Percentiles rank a stretch among this genome's conserved stretches.
These are phyloP conservation scores for Aurelia sp. DNA, from an alignment of 30 jellyfish, hydroid and myxozoan species.

Conservation along the genomic window DNA sequence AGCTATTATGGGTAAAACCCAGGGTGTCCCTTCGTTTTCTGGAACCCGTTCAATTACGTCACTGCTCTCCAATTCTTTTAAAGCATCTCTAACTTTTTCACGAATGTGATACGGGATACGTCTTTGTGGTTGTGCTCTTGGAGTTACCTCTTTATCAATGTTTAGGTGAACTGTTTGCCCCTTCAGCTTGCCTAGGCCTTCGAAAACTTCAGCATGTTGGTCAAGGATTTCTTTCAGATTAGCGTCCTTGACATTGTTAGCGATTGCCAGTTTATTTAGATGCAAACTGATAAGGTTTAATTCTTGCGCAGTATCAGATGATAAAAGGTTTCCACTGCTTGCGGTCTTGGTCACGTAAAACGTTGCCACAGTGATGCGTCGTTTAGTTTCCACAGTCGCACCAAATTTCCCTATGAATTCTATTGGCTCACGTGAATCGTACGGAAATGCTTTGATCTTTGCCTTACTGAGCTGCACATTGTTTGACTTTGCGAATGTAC, in stretches of 20 bases:
- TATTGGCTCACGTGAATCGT: too few species aligned
- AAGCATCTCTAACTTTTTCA: slow-evolving; percentile 16
- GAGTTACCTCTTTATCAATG: not conserved
- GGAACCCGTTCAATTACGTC: slow-evolving; percentile 29
- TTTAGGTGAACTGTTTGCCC: not conserved
- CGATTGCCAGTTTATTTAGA: too few species aligned
- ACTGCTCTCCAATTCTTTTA: slow-evolving; percentile 9
- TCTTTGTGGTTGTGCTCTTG: slow-evolving; percentile 23
- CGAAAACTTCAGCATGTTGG: slow-evolving; percentile 1
- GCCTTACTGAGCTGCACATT: too few species aligned
- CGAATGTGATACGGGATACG: slow-evolving; percentile 21
- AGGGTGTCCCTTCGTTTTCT: slow-evolving; percentile 18
- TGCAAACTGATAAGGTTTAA: too few species aligned
- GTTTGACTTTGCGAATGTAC: too few species aligned
- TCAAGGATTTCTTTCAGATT: not conserved
- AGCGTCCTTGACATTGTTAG: not conserved
- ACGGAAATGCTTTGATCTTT: too few species aligned
- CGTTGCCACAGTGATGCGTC: too few species aligned
- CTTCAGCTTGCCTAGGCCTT: slow-evolving; percentile 16
- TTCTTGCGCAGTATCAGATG: too few species aligned
- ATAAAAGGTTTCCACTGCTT: too few species aligned
- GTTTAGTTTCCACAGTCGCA: too few species aligned
- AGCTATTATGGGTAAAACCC: slow-evolving; percentile 20
- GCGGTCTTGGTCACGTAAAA: too few species aligned
- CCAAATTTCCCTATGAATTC: too few species aligned